Conservation (phyloP, 1,140 invertebrate genomes). For the Vollenhovia emeryi region DNA sequence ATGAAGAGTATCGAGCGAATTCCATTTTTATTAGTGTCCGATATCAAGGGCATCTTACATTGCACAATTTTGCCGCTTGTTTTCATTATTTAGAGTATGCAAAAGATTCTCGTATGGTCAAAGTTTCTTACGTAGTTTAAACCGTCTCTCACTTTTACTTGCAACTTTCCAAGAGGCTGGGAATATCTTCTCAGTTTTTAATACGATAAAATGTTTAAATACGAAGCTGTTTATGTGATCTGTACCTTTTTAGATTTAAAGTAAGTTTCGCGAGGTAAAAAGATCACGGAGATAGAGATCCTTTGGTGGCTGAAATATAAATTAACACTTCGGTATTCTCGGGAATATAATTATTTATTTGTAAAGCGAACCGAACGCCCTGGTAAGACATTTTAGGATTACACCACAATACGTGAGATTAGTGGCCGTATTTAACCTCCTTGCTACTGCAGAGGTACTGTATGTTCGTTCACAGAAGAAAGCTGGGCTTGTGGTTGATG, state of each 20-base stretch:
- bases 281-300: background rate
- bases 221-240: constrained; percentile 22
- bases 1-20: background rate
- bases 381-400: constrained; percentile 52
- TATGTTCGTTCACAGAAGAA: constrained; percentile 26
- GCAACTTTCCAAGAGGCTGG: background rate
- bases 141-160: constrained; percentile 11
- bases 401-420: constrained; percentile 52
- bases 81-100: background rate
- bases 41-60: background rate
- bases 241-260: constrained; percentile 30
- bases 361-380: constrained; percentile 25
- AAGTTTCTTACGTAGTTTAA: background rate
- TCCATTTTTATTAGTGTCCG: background rate
- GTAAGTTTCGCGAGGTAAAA: constrained; percentile 3
- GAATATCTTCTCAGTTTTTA: constrained; percentile 8
- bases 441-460: constrained; percentile 48
- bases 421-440: constrained; percentile 43
- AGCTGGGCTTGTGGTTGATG: constrained; percentile 37
- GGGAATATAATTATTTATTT: constrained; percentile 24
- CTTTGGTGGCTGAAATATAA: background rate
- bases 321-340: background rate
- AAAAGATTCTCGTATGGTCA: background rate
- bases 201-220: background rate
- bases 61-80: background rate